These are phyloP conservation scores for Dromiciops gliroides DNA, from an alignment of 2,113 vertebrate species.

Conservation along the genomic window DNA sequence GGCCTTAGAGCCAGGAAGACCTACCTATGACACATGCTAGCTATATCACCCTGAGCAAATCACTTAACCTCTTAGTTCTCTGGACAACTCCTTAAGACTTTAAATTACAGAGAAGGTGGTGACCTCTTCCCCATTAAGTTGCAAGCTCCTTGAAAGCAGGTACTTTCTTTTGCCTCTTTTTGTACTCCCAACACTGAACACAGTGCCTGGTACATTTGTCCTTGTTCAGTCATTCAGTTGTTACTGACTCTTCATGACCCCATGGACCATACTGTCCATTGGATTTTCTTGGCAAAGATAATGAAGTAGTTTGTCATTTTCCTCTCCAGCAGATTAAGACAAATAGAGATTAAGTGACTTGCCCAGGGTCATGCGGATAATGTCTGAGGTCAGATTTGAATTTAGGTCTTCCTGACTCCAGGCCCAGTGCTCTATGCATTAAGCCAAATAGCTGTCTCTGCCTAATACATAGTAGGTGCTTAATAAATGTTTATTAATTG, in stretches of 20 bases:
- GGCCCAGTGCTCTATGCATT: too few relatives aligned
- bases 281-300: not conserved
- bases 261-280: not conserved
- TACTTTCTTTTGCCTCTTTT: not conserved
- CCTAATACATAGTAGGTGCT: not conserved
- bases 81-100: not conserved
- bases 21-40: not conserved
- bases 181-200: not conserved
- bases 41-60: not conserved
- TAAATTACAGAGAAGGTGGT: not conserved
- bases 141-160: not conserved
- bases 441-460: not conserved
- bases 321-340: not conserved
- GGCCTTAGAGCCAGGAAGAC: not conserved
- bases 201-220: not conserved
- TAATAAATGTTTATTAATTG: not conserved
- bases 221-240: not conserved
- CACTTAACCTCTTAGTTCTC: not conserved
- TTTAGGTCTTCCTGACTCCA: not conserved
- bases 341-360: not conserved
- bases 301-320: not conserved
- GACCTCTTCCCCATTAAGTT: not conserved
- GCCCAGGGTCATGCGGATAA: not conserved
- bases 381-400: not conserved
- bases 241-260: not conserved